Conservation (phyloP, 2,113 vertebrate genomes). For the Rhipidura dahli region DNA sequence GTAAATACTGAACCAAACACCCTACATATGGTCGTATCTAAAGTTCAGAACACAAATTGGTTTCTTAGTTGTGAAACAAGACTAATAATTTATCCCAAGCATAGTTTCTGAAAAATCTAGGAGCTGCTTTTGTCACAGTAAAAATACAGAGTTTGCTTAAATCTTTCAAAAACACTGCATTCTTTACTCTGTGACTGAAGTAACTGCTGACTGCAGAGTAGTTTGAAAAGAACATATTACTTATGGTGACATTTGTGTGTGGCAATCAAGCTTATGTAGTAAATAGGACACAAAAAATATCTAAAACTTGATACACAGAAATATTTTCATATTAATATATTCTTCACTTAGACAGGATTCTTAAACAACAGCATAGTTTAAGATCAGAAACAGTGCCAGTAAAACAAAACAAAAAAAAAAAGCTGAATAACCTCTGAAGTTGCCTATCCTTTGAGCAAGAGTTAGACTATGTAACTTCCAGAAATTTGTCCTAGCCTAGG, state of each 20-base stretch:
- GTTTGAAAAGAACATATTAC: background rate
- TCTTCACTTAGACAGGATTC: background rate
- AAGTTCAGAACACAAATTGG: background rate
- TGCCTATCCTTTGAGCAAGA: background rate
- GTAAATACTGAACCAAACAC: slow-evolving; percentile 94
- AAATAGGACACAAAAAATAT: background rate
- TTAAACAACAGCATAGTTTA: background rate
- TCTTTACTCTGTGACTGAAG: background rate
- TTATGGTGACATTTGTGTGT: background rate
- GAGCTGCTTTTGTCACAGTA: background rate
- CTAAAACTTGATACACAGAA: background rate
- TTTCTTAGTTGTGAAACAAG: background rate
- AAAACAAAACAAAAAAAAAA: background rate
- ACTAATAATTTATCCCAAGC: background rate
- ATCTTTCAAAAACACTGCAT: background rate
- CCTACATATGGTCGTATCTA: slow-evolving; percentile 91
- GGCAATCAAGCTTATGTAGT: background rate
- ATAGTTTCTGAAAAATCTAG: background rate
- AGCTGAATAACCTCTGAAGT: background rate
- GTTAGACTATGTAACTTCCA: background rate
- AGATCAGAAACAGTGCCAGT: background rate
- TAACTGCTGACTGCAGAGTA: background rate
- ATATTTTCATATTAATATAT: background rate
- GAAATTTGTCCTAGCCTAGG: background rate
- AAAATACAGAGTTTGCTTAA: background rate